Conservation (phyloP, 2,888 invertebrate species). For the Dascillus cervinus region DNA sequence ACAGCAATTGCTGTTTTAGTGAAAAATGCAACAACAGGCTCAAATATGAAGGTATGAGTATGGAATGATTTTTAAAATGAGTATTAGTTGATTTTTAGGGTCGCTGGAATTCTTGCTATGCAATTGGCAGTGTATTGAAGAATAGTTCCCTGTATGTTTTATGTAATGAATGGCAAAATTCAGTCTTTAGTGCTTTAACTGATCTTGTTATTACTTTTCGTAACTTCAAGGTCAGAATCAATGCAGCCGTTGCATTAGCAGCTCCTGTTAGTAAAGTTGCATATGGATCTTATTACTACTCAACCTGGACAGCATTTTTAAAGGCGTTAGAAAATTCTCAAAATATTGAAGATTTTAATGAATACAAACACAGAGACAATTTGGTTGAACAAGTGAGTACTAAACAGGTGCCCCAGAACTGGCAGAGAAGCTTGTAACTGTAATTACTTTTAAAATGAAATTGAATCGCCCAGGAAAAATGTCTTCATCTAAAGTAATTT, state of each 20-base stretch:
- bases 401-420: no score
- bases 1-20: constrained; percentile 59
- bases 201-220: constrained; percentile 62
- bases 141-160: constrained; percentile 47
- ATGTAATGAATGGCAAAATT: constrained; percentile 41
- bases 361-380: constrained; percentile 78
- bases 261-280: constrained; percentile 51
- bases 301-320: constrained; percentile 64
- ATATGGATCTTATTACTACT: constrained; percentile 55
- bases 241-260: constrained; percentile 70
- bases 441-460: no score
- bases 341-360: constrained; percentile 71
- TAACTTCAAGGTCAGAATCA: constrained; percentile 86
- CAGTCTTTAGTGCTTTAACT: constrained; percentile 59
- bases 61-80: constrained; percentile 1
- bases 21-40: constrained; percentile 59
- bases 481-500: no score
- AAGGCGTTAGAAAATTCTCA: constrained; percentile 70
- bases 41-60: constrained; percentile 64
- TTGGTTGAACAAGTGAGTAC: constrained; percentile 68
- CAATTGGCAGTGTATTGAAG: constrained; percentile 71
- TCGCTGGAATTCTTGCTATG: constrained; percentile 89
- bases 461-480: no score
- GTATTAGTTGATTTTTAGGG: constrained; percentile 40
- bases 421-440: no score